Evolutionary conservation across 2,888 invertebrate species (phyloP), one percentile per base, ranked within the genome.

Genomic region (Dinocampus coccinellae): DNA sequence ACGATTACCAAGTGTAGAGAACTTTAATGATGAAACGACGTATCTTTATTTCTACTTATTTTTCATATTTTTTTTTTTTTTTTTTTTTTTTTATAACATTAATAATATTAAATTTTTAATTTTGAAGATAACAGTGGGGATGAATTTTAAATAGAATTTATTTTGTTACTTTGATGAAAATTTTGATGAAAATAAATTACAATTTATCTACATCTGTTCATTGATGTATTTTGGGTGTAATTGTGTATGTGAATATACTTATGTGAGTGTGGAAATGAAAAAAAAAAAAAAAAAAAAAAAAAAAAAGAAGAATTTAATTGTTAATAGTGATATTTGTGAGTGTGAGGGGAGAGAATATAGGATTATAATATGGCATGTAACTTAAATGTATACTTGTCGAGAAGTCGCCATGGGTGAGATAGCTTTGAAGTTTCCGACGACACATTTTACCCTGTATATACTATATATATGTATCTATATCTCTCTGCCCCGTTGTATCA

Each of bases 351-450:
- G 58, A 33, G 33, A 58, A 10, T 16, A 33, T 58, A 22, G 2
- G 16, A 33, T 58, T 58, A 34, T 58, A 58, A 33, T 61, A 36
- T 20, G 20, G 33, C 29, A 16, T 20, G 47, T 47, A 47, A n/a
- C 47, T 47, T 20, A 7, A 47, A 47, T 47, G 47, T 47, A 47
- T 39, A 20, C 39, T 63, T 61, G 33, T 68, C 55, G 67, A 53
- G 72, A 62, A 42, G 63, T 39, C 60, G 70, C 58, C 36, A 47
- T 24, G 47, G 61, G 55, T 63, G 71, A 55, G 55, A 42, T 61
- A 67, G 63, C 61, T 61, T 61, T 61, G 61, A 61, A 61, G 61
- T 61, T 63, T 67, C 69, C 16, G 47, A 20, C 47, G 16, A n/a
- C 47, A 47, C 20, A 47, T 47, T n/a, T 47, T 16, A 47, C 47